Conservation (phyloP, 2,113 vertebrate genomes). For the Saccopteryx bilineata region DNA sequence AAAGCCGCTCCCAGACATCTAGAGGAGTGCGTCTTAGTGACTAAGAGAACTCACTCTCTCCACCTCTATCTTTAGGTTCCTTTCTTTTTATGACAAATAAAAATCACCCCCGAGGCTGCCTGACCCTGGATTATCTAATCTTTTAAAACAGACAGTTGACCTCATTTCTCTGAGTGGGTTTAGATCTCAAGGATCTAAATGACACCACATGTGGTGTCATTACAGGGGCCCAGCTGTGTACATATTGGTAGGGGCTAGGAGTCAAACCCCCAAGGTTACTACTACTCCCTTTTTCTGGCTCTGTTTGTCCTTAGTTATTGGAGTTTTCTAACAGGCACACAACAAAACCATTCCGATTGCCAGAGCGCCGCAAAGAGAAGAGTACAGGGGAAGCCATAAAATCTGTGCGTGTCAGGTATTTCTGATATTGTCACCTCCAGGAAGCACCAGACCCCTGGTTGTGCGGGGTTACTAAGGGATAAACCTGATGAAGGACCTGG, state of each 20-base stretch:
- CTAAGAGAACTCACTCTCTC: background rate
- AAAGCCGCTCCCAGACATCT: background rate
- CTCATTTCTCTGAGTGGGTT: conserved; percentile 70
- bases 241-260: conserved; percentile 24
- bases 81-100: background rate
- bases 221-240: conserved; percentile 77
- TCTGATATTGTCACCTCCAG: background rate
- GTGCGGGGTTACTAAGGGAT: background rate
- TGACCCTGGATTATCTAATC: conserved; percentile 16
- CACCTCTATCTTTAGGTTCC: background rate
- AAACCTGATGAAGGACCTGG: background rate
- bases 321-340: background rate
- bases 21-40: background rate
- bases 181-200: conserved; percentile 78
- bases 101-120: background rate
- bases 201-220: conserved; percentile 69
- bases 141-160: conserved; percentile 75
- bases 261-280: conserved; percentile 71
- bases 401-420: background rate
- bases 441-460: background rate
- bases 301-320: conserved; percentile 57
- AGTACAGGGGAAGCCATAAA: background rate
- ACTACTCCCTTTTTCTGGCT: conserved; percentile 24
- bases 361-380: background rate
- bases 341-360: background rate